Evolutionary conservation across 2,113 vertebrate species (phyloP).

Genomic region (Myrmecophaga tridactyla): DNA sequence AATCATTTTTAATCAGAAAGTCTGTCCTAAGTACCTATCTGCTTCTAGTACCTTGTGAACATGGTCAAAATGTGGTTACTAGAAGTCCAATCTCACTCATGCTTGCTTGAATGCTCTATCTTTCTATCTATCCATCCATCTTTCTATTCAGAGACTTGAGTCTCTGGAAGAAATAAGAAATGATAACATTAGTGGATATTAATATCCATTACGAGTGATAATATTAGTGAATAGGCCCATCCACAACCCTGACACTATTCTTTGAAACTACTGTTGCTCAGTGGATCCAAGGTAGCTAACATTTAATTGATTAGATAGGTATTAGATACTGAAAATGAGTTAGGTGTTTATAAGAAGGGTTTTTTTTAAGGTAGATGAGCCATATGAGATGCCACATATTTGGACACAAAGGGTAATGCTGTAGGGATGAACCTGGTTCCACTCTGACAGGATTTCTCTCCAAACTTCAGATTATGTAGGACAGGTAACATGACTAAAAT

Average conservation of each 20-base stretch:
- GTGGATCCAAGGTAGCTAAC: not conserved
- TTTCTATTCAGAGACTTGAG: not conserved
- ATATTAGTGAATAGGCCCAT: not conserved
- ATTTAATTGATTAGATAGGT: not conserved
- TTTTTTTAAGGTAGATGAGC: not conserved
- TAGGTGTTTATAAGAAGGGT: not conserved
- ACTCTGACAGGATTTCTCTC: constrained; percentile 13
- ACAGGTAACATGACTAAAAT: not conserved
- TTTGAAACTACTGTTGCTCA: not conserved
- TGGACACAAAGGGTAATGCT: not conserved
- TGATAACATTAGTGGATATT: too few species aligned
- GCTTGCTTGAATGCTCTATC: too few species aligned
- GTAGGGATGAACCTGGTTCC: not conserved
- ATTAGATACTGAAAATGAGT: not conserved
- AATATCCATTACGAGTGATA: not conserved
- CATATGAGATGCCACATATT: constrained; percentile 5
- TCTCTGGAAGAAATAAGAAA: not conserved
- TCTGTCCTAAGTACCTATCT: not conserved
- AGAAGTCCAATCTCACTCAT: not conserved
- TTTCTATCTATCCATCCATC: not conserved
- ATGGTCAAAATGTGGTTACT: not conserved
- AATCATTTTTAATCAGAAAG: constrained; percentile 9
- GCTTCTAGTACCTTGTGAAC: not conserved
- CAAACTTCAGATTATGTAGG: not conserved
- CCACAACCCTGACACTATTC: not conserved